phyloP scores from a whole-genome alignment of 2,888 invertebrate genomes.

The Thalpophila matura region DNA sequence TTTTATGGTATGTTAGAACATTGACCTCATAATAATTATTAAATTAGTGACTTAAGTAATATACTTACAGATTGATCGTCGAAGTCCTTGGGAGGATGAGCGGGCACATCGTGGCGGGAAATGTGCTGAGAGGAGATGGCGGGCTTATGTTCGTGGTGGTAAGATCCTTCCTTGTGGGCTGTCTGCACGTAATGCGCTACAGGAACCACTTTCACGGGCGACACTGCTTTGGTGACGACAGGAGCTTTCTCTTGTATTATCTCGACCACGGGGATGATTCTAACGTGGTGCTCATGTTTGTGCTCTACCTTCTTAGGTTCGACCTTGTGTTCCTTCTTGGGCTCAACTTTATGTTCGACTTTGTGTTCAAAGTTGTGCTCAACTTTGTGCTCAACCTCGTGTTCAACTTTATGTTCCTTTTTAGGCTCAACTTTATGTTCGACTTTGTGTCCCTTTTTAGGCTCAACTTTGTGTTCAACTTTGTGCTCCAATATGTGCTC shows the following conservation, averaged over 20 bases:
- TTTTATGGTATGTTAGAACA: no score
- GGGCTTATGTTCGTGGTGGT: conserved; percentile 52
- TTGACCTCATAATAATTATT: no score
- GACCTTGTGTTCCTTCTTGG: conserved; percentile 31
- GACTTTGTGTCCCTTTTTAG: conserved; percentile 10
- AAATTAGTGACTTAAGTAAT: no score
- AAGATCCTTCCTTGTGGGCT: conserved; percentile 44
- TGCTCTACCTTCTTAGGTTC: conserved; percentile 40
- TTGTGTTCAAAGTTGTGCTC: conserved; percentile 22
- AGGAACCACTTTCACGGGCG: conserved; percentile 54
- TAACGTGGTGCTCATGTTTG: conserved; percentile 41
- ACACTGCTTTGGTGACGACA: conserved; percentile 37
- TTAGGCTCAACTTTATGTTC: conserved; percentile 28
- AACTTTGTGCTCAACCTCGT: conserved; percentile 6
- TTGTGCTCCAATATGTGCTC: conserved; percentile 4
- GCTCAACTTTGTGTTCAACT: conserved; percentile 2
- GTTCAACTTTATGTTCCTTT: conserved; percentile 15
- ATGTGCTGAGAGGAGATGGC: conserved; percentile 81
- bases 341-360: conserved; percentile 9
- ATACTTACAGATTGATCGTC: conserved; percentile 64
- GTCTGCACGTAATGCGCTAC: conserved; percentile 60
- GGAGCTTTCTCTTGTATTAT: conserved; percentile 41
- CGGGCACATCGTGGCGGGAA: conserved; percentile 72
- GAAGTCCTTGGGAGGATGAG: conserved; percentile 71
- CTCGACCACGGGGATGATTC: conserved; percentile 48